Conservation (phyloP, 2,797 vertebrate species). For the Acanthopagrus latus region DNA sequence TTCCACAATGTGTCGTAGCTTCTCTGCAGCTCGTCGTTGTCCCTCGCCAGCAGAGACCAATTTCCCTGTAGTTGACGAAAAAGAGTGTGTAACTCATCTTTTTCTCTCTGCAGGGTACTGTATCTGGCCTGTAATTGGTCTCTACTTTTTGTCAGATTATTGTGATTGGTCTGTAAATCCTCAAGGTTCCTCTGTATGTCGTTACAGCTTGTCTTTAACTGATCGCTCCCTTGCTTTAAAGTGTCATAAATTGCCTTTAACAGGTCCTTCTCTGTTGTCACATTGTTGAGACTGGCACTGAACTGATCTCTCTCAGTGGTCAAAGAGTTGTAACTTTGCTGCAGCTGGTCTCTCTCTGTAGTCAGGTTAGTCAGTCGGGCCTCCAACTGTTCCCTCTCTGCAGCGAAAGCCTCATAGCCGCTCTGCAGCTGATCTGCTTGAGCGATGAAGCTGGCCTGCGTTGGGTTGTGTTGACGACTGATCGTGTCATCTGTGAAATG, state of each 20-base stretch:
- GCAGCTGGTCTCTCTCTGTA: constrained; percentile 13
- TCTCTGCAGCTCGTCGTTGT: constrained; percentile 9
- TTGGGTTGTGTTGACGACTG: not conserved
- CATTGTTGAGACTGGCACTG: not conserved
- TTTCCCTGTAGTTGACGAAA: constrained; percentile 26
- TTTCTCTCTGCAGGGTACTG: constrained; percentile 22
- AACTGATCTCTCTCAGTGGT: constrained; percentile 15
- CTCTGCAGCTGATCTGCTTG: not conserved
- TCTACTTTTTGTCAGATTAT: constrained; percentile 4
- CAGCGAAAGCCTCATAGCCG: not conserved
- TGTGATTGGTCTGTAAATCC: not conserved
- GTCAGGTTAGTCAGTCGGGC: constrained; percentile 35
- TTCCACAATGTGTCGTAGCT: constrained; percentile 3
- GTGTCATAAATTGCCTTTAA: constrained; percentile 20
- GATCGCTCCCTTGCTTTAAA: constrained; percentile 8
- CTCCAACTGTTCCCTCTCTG: constrained; percentile 30
- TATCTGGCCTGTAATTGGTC: constrained; percentile 1
- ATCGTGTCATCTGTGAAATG: constrained; percentile 47
- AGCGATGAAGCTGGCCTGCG: not conserved
- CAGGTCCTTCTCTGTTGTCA: constrained; percentile 10
- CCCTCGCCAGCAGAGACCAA: constrained; percentile 4
- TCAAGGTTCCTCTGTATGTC: not conserved
- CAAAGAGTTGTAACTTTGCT: constrained; percentile 2
- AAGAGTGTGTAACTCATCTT: not conserved
- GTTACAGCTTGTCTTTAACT: not conserved